These are phyloP conservation scores for Lipotes vexillifer DNA, from an alignment of 2,113 vertebrate genomes.

Conservation along the genomic window DNA sequence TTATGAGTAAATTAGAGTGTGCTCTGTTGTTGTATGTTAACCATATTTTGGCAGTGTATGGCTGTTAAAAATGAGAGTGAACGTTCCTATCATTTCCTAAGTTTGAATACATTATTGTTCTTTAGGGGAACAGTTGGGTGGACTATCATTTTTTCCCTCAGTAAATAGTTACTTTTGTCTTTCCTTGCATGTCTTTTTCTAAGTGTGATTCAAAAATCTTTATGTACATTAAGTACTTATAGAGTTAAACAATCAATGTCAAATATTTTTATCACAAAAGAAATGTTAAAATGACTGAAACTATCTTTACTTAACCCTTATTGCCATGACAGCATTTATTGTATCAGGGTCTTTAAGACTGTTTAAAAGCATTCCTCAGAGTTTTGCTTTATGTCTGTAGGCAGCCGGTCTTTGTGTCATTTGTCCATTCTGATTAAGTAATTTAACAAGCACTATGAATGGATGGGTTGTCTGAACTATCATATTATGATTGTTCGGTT, in stretches of 20 bases:
- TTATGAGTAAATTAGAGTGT: conserved; percentile 66
- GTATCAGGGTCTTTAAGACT: neutral
- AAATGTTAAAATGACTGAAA: neutral
- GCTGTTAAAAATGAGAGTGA: conserved; percentile 36
- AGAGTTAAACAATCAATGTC: neutral
- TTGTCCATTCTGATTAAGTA: neutral
- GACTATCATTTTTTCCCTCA: neutral
- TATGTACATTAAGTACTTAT: neutral
- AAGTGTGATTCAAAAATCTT: neutral
- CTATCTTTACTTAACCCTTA: neutral
- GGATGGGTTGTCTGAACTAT: neutral
- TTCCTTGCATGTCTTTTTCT: conserved; percentile 15
- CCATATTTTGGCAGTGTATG: conserved; percentile 16
- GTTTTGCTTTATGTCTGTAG: neutral
- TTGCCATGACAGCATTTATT: neutral
- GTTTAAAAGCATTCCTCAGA: neutral
- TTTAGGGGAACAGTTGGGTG: neutral
- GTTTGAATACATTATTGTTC: neutral
- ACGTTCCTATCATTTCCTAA: conserved; percentile 23
- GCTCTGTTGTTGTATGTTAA: conserved; percentile 53
- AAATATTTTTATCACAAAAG: neutral
- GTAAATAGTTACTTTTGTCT: neutral
- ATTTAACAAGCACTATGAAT: neutral
- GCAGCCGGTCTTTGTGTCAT: neutral
- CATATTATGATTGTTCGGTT: neutral